Evolutionary conservation across 2,113 vertebrate species (phyloP), one percentile per base, ranked within the genome.

Genomic region (Poeciliopsis prolifica): DNA sequence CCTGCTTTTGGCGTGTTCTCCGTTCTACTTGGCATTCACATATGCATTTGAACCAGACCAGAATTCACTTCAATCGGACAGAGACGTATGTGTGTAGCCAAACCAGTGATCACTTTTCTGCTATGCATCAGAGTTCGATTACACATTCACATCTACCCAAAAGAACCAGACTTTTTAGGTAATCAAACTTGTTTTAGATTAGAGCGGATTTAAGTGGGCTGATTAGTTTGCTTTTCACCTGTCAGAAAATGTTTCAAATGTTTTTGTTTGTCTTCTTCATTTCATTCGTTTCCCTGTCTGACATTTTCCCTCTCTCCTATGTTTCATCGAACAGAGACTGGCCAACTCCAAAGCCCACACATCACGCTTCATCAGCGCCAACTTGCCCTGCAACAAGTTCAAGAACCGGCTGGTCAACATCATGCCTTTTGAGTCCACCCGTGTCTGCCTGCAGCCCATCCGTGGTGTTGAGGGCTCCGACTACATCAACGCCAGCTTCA

Each of bases 401-500:
- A 98, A 98, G 95, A 98, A 98, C 90, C 96, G 97, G 75, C 95
- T 98, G 14, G 97, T 98, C 82, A 98, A 98, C 91, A 98, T 98
- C 89, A 97, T 98, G 97, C 97, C 97, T 2, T 98, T 98, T 0
- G 97, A 98, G 92, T 93, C 97, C 86, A 98, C 96, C 0, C 96
- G 97, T 6, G 97, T 98, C 84, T 97, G 96, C 87, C 95, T 98
- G 93, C 97, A 98, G 94, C 97, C 97, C 78, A 98, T 98, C 92
- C 95, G 97, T 0, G 97, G 97, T 0, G 96, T 98, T 0, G 97
- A 98, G 92, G 97, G 97, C 82, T 98, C 97, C 0, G 97, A 98
- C 90, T 98, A 98, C 92, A 98, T 98, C 95, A 98, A 98, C 10
- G 97, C 97, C 94, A 98, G 97, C 93, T 98, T 96, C 92, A 95